Evolutionary conservation across 2,113 vertebrate species (phyloP).

Genomic region (Scopus umbretta): DNA sequence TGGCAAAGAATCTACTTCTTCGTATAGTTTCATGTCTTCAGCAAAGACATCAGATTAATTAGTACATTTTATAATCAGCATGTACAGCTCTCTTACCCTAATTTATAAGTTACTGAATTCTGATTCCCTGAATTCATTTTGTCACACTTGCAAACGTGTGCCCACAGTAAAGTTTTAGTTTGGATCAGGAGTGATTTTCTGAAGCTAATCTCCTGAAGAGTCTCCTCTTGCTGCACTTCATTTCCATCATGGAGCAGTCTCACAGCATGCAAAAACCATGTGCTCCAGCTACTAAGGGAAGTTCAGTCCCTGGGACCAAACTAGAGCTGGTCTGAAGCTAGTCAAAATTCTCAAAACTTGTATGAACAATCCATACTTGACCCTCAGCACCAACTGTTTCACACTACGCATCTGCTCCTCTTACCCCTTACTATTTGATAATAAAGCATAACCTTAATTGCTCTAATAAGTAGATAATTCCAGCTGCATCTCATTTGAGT

Average conservation of each 20-base stretch:
- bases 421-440: not conserved
- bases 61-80: not conserved
- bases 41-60: not conserved
- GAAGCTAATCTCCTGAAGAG: not conserved
- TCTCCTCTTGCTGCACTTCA: not conserved
- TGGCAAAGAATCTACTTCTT: not conserved
- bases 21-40: not conserved
- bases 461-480: not conserved
- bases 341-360: not conserved
- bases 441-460: not conserved
- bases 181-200: not conserved
- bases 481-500: not conserved
- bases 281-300: not conserved
- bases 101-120: not conserved
- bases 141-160: not conserved
- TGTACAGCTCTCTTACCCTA: not conserved
- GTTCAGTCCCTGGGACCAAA: not conserved
- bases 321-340: not conserved
- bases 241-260: not conserved
- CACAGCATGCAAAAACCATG: not conserved
- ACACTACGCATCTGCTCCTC: fast-evolving
- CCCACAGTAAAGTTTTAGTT: not conserved
- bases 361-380: not conserved
- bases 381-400: not conserved
- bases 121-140: not conserved